Evolutionary conservation across 2,888 invertebrate genomes (phyloP), one percentile per base, ranked within the genome.

Genomic region (Drosophila formosana): DNA sequence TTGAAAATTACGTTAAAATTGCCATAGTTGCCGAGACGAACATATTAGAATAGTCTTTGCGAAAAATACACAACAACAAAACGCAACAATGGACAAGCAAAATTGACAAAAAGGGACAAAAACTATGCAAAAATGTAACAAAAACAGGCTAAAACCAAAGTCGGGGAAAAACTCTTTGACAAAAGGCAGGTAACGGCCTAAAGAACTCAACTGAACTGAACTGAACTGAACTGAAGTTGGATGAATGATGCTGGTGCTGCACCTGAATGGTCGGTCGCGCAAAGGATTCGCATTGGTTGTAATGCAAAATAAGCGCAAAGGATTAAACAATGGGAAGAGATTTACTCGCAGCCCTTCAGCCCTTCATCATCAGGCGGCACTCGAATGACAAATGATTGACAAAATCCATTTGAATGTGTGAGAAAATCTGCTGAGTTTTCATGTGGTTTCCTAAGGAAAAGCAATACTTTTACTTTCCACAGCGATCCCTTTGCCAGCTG

Each of bases 71-170:
- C 51, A 60, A 32, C 18, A 55, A 41, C 7, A 57, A 58, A 30
- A 8, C 49, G 28, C 25, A 51, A 57, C 52, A 47, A 47, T 34
- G 46, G 43, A 23, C 37, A 47, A 43, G 51, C 43, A 13, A 77
- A 77, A 76, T 57, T 50, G 39, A 46, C 72, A 72, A 66, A 37
- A 37, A 37, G 37, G 37, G 37, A 37, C 37, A 4, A n/a, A 73
- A 74, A 76, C 73, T 72, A 72, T 85, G 78, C 86, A 88, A 87
- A 86, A 81, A 76, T 89, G 74, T 72, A 82, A 76, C 80, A 74
- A 83, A 82, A 74, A 74, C 51, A 47, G n/a, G 43, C 45, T 47
- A 50, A 49, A 58, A 45, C 28, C 9, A 46, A 55, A 69, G 51
- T 51, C 50, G 58, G 50, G 25, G 60, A 49, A 46, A 66, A 64